Conservation (phyloP, 2,797 vertebrate genomes). For the Paratrypauchen microcephalus region DNA sequence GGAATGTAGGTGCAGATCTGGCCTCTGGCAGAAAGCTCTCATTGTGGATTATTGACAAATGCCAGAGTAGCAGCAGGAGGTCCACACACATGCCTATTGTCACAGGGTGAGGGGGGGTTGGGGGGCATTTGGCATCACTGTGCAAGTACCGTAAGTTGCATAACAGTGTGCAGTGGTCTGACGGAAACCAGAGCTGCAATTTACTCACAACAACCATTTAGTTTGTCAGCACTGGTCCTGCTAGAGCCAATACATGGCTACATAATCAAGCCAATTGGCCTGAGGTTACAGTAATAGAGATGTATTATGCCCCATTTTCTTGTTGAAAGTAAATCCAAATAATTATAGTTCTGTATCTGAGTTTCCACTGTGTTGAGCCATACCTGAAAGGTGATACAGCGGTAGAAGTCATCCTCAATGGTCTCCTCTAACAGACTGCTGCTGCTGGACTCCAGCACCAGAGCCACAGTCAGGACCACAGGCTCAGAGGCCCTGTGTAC, state of each 20-base stretch:
- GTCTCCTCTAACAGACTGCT: conserved; percentile 30
- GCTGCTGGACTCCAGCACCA: conserved; percentile 20
- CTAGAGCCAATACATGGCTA: conserved; percentile 29
- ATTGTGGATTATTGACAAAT: conserved; percentile 39
- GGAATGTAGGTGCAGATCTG: conserved; percentile 56
- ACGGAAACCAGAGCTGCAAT: conserved; percentile 44
- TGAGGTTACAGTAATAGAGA: neutral
- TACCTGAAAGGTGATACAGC: conserved; percentile 68
- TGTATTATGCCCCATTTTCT: conserved; percentile 1
- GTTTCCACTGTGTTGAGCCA: conserved; percentile 6
- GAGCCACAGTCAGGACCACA: conserved; percentile 39
- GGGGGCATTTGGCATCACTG: conserved; percentile 35
- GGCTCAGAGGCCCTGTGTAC: conserved; percentile 38
- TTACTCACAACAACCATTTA: conserved; percentile 25
- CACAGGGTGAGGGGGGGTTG: conserved; percentile 41
- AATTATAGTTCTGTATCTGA: neutral
- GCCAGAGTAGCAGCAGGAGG: conserved; percentile 24
- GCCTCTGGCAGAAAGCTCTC: conserved; percentile 42
- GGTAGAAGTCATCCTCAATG: conserved; percentile 51
- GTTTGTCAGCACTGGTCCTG: conserved; percentile 23
- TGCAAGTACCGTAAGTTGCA: conserved; percentile 38
- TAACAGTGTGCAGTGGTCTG: conserved; percentile 39
- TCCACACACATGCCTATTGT: conserved; percentile 33
- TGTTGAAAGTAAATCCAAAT: neutral
- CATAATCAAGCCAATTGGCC: conserved; percentile 20